Conservation (phyloP, 2,797 vertebrate genomes). For the Amblyraja radiata region DNA sequence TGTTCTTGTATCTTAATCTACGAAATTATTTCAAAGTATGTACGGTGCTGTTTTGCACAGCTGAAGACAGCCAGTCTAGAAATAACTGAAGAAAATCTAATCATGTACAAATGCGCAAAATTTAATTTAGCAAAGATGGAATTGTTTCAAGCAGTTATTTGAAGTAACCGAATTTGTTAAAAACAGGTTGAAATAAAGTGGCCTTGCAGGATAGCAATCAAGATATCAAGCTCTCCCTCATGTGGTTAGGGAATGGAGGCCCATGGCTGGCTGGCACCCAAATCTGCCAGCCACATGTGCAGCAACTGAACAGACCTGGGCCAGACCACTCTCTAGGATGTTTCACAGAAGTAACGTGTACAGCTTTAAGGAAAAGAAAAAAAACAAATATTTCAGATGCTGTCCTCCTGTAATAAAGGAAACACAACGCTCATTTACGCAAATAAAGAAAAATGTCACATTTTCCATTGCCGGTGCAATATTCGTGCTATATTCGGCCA, state of each 20-base stretch:
- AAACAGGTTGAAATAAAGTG: constrained; percentile 32
- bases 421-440: background rate
- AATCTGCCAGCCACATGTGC: constrained; percentile 35
- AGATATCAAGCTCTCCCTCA: constrained; percentile 10
- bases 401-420: background rate
- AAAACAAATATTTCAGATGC: constrained; percentile 26
- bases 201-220: constrained; percentile 31
- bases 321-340: constrained; percentile 8
- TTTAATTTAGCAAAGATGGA: background rate
- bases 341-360: constrained; percentile 4
- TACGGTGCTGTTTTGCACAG: background rate
- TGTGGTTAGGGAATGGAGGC: constrained; percentile 27
- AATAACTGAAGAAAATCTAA: background rate
- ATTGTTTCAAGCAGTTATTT: constrained; percentile 22
- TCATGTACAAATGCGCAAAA: background rate
- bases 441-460: background rate
- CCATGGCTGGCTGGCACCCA: constrained; percentile 32
- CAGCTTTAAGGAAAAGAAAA: background rate
- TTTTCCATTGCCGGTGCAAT: background rate
- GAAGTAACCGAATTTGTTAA: constrained; percentile 28
- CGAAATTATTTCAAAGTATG: background rate
- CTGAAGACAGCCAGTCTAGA: constrained; percentile 12
- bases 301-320: constrained; percentile 8
- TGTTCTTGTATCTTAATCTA: background rate
- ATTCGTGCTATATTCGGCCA: background rate